Conservation (phyloP, 2,113 vertebrate genomes). For the Oceanites oceanicus region DNA sequence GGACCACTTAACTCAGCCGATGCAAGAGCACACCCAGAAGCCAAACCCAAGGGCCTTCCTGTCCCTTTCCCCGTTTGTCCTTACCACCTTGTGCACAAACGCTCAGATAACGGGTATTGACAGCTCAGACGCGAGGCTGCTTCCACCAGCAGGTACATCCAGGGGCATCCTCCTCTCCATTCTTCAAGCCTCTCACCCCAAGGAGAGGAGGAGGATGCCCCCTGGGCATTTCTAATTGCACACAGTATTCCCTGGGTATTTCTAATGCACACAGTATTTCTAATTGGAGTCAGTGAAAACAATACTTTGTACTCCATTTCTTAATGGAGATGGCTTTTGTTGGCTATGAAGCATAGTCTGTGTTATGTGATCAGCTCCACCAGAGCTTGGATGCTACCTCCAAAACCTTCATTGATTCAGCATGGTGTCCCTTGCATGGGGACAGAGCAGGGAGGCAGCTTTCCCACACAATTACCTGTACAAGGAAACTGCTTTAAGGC, state of each 20-base stretch:
- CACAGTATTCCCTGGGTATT: no score
- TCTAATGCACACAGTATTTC: background rate
- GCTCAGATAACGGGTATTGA: background rate
- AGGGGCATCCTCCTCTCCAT: background rate
- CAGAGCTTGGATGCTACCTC: no score
- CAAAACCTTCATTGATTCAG: accelerated
- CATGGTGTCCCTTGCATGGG: accelerated
- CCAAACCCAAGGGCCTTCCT: background rate
- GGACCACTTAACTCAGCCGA: background rate
- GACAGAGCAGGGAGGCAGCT: background rate
- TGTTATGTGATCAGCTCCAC: accelerated
- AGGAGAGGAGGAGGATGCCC: background rate
- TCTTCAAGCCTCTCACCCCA: background rate
- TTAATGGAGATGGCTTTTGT: accelerated
- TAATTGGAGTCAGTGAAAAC: background rate
- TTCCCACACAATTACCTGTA: background rate
- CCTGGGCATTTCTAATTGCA: no score
- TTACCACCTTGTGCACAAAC: background rate
- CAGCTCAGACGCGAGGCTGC: background rate
- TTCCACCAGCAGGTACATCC: background rate
- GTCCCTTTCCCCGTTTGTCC: background rate
- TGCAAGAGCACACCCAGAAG: background rate
- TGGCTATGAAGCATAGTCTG: background rate
- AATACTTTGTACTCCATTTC: background rate
- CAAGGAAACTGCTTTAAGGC: background rate